A percentile compares a stretch with the other conserved stretches of the same genome.
Conservation (phyloP, 2,888 invertebrate species). For the Drosophila mimetica region DNA sequence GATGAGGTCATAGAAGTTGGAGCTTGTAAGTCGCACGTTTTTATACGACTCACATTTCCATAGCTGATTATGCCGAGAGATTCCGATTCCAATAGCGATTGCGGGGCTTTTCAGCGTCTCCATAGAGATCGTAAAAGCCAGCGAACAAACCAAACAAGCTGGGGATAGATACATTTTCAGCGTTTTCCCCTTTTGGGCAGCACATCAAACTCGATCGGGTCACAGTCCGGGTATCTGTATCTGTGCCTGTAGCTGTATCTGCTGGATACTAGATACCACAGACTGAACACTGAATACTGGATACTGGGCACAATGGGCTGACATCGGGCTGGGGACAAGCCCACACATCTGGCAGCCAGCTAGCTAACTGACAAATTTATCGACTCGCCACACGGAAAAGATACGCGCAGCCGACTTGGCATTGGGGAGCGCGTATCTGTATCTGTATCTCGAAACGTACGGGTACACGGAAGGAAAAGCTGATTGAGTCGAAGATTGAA, state of each 20-base stretch:
- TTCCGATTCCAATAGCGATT: slow-evolving; percentile 12
- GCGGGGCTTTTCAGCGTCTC: neutral
- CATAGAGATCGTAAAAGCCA: slow-evolving; percentile 19
- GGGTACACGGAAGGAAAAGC: slow-evolving; percentile 1
- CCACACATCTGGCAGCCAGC: slow-evolving; percentile 36
- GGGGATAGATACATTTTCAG: slow-evolving; percentile 27
- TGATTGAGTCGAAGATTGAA: neutral
- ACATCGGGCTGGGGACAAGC: slow-evolving; percentile 42
- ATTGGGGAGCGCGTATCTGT: slow-evolving; percentile 54
- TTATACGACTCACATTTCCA: slow-evolving; percentile 20
- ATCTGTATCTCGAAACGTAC: slow-evolving; percentile 13
- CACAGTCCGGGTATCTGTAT: slow-evolving; percentile 23
- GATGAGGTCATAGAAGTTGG: slow-evolving; percentile 48
- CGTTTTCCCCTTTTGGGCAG: slow-evolving; percentile 31
- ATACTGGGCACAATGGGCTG: slow-evolving; percentile 49
- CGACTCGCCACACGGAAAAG: slow-evolving; percentile 76
- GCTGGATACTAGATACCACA: slow-evolving; percentile 46
- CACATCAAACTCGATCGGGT: slow-evolving; percentile 31
- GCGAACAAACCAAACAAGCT: slow-evolving; percentile 6
- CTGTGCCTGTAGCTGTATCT: slow-evolving; percentile 6
- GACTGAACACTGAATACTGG: slow-evolving; percentile 19
- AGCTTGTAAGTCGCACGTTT: slow-evolving; percentile 38
- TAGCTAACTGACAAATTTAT: slow-evolving; percentile 66
- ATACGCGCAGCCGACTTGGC: slow-evolving; percentile 75
- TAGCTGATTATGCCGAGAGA: slow-evolving; percentile 42